Conservation (phyloP, 2,888 invertebrate genomes). For the Patella ulyssiponensis region DNA sequence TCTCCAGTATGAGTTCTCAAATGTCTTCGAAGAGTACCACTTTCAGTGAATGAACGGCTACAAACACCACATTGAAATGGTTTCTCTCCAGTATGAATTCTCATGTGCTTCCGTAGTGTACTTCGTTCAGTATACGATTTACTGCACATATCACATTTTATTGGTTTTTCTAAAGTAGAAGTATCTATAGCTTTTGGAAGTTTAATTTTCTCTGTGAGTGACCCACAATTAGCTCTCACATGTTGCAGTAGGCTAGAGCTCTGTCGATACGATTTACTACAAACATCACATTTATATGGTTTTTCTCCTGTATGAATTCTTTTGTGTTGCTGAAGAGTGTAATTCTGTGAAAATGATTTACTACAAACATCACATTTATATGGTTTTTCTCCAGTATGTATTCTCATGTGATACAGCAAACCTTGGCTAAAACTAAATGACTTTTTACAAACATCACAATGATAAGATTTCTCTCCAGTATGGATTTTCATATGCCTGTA, state of each 20-base stretch:
- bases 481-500: neutral
- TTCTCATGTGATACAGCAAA: neutral
- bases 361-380: neutral
- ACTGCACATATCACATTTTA: neutral
- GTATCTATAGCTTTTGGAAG: too few relatives aligned
- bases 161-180: neutral
- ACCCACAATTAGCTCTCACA: neutral
- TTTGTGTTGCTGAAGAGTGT: neutral
- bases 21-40: neutral
- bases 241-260: neutral
- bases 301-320: neutral
- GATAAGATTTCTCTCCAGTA: neutral
- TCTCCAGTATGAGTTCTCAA: neutral
- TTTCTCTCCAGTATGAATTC: neutral
- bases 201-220: neutral
- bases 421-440: neutral
- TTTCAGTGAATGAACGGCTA: neutral
- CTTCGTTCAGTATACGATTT: neutral
- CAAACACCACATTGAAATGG: neutral
- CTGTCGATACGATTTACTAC: neutral
- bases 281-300: neutral
- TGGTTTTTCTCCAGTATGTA: neutral
- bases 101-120: neutral
- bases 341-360: neutral
- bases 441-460: neutral